A percentile compares a stretch with the other conserved stretches of the same genome.
phyloP scores from a whole-genome alignment of 2,797 vertebrate species.

The Danio kyathit region DNA sequence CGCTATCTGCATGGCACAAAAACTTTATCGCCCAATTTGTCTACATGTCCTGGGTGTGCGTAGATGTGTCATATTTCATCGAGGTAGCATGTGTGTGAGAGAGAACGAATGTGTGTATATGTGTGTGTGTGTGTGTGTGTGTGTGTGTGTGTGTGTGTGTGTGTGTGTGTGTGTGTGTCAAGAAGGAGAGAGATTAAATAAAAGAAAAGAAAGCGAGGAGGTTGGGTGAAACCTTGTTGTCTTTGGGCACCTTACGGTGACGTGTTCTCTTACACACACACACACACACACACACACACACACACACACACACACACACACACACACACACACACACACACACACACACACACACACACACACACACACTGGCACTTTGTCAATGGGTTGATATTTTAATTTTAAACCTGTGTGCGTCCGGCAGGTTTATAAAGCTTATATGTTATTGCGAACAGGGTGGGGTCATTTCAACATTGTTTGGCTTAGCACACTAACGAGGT shows the following conservation, averaged over 20 bases:
- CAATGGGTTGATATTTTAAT: slow-evolving; percentile 48
- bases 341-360: slow-evolving; percentile 48
- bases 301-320: slow-evolving; percentile 39
- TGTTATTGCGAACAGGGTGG: slow-evolving; percentile 53
- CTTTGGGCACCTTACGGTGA: slow-evolving; percentile 41
- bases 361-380: slow-evolving; percentile 44
- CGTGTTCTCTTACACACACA: slow-evolving; percentile 7
- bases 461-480: slow-evolving; percentile 55
- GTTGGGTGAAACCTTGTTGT: slow-evolving; percentile 54
- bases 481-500: slow-evolving; percentile 54
- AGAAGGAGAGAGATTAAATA: background rate
- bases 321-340: slow-evolving; percentile 34
- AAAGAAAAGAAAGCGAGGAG: slow-evolving; percentile 17
- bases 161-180: no score
- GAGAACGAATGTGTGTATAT: no score
- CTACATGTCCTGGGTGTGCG: background rate
- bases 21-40: slow-evolving; percentile 22
- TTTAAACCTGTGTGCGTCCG: slow-evolving; percentile 28
- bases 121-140: no score
- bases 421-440: slow-evolving; percentile 21
- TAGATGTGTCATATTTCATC: slow-evolving; percentile 47
- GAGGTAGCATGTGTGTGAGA: background rate
- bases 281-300: slow-evolving; percentile 33
- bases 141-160: background rate
- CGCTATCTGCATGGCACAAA: slow-evolving; percentile 2